Percentiles rank a stretch among this genome's conserved stretches.
Conservation (phyloP, 2,113 vertebrate genomes). For the Eubucco bourcierii region DNA sequence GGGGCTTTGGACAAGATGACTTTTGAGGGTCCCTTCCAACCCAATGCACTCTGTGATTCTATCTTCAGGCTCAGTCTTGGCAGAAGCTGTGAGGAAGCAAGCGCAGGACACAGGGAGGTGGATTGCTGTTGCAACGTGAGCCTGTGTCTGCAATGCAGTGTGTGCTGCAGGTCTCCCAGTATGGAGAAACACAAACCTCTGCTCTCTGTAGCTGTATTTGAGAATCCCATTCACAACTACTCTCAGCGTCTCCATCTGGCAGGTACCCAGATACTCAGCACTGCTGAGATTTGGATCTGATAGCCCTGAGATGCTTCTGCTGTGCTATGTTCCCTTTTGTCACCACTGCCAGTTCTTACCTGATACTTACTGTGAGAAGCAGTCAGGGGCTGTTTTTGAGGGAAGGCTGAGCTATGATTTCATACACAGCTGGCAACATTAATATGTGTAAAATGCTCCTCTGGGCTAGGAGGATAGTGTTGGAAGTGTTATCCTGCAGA, state of each 20-base stretch:
- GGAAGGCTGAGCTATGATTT: background rate
- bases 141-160: slow-evolving; percentile 22
- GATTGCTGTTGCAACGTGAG: background rate
- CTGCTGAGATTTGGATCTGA: background rate
- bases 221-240: background rate
- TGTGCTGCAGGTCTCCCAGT: background rate
- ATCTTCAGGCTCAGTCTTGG: background rate
- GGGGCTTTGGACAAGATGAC: no score
- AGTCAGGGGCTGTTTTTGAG: background rate
- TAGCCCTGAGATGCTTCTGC: background rate
- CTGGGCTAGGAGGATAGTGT: background rate
- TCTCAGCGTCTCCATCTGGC: background rate
- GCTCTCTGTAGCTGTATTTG: background rate
- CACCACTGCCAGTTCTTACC: background rate
- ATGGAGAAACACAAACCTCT: background rate
- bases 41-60: background rate
- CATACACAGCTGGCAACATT: background rate
- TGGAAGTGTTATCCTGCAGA: background rate
- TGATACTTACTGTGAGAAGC: background rate
- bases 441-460: background rate
- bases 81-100: background rate
- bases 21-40: no score
- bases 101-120: background rate
- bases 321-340: background rate
- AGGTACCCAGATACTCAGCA: background rate